Conservation (phyloP, 2,797 vertebrate genomes). For the Nyctalus aviator region DNA sequence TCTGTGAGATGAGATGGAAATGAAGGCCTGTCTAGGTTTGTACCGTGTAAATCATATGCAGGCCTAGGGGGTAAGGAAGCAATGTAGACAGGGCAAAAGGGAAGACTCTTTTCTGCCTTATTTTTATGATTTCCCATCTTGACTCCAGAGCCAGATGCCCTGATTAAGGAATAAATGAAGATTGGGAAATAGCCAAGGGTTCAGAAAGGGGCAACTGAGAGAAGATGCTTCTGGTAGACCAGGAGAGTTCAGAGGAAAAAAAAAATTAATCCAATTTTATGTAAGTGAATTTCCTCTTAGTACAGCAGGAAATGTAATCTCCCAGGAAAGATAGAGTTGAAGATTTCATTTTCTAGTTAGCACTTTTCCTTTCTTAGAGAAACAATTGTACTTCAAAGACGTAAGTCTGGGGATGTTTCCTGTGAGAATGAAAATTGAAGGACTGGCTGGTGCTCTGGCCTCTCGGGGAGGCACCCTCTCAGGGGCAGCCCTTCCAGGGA, state of each 20-base stretch:
- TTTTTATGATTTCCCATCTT: conserved; percentile 14
- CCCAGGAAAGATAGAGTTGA: conserved; percentile 27
- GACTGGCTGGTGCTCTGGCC: rapidly evolving
- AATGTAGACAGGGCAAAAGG: rapidly evolving
- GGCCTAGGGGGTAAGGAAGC: not conserved
- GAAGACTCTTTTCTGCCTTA: not conserved
- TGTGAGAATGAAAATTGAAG: not conserved
- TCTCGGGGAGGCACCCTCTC: not conserved
- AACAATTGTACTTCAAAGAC: conserved; percentile 31
- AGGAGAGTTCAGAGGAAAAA: conserved; percentile 29
- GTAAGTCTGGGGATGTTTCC: not conserved
- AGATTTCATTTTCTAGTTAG: conserved; percentile 59
- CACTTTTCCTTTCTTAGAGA: conserved; percentile 5
- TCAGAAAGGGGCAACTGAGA: conserved; percentile 9
- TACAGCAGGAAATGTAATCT: conserved; percentile 65
- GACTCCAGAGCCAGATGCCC: conserved; percentile 36
- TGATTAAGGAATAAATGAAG: conserved; percentile 44
- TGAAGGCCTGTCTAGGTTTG: not conserved
- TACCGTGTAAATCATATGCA: rapidly evolving
- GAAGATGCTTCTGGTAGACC: conserved; percentile 53
- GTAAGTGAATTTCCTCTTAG: conserved; percentile 72
- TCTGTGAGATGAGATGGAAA: not conserved
- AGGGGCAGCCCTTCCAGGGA: not conserved
- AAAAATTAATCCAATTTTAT: conserved; percentile 67
- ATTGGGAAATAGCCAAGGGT: not conserved